A percentile compares a stretch with the other conserved stretches of the same genome.
These are phyloP conservation scores for Enteromius viviparus DNA, from an alignment of 2,797 vertebrate species.

Conservation along the genomic window DNA sequence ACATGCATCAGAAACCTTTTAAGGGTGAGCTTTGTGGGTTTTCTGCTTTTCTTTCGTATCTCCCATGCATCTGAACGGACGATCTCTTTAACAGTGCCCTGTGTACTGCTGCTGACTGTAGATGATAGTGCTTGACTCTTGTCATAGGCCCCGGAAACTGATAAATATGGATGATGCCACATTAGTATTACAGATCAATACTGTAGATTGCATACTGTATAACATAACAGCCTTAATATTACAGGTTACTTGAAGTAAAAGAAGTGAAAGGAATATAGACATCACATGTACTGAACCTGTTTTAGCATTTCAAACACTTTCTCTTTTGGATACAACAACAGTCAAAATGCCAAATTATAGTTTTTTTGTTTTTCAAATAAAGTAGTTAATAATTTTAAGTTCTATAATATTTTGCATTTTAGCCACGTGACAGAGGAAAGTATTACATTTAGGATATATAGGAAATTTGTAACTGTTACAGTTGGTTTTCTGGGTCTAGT, in stretches of 20 bases:
- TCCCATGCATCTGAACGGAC: neutral
- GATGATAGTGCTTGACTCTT: neutral
- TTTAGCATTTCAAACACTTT: conserved; percentile 11
- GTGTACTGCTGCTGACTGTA: conserved; percentile 6
- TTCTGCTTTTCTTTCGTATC: neutral
- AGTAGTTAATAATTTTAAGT: neutral
- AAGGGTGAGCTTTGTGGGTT: neutral
- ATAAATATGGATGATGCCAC: neutral
- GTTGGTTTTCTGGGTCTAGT: neutral
- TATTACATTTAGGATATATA: conserved; percentile 3
- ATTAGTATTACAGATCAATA: conserved; percentile 31
- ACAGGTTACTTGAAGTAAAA: conserved; percentile 14
- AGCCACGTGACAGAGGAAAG: conserved; percentile 16
- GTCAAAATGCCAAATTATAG: neutral
- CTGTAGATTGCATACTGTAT: conserved; percentile 21
- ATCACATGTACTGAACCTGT: neutral
- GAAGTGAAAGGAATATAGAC: neutral
- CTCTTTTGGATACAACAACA: neutral
- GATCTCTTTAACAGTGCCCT: neutral
- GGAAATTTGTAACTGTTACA: neutral
- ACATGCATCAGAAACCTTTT: conserved; percentile 13
- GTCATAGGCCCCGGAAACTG: neutral
- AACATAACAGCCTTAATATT: conserved; percentile 9
- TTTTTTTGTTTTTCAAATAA: neutral
- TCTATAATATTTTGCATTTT: neutral